Evolutionary conservation across 2,797 vertebrate genomes (phyloP).

Genomic region (Sebastolobus alascanus): DNA sequence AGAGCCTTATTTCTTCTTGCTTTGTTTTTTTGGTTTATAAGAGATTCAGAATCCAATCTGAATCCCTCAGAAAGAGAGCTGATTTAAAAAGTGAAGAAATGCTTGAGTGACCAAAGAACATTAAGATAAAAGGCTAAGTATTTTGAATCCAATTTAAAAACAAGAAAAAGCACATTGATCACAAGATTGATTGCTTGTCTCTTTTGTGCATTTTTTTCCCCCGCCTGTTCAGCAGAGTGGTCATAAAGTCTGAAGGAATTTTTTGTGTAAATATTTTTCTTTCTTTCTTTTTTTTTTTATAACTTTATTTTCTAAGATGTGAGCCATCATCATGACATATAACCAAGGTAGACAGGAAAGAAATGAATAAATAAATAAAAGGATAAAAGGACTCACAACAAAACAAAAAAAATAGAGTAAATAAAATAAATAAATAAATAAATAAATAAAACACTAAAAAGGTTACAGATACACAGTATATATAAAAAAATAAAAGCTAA

Average conservation of each 20-base stretch:
- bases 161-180: conserved; percentile 28
- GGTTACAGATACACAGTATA: too few relatives aligned
- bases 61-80: conserved; percentile 16
- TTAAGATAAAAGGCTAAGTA: conserved; percentile 30
- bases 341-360: too few relatives aligned
- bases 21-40: conserved; percentile 6
- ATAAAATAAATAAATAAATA: too few relatives aligned
- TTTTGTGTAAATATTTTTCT: neutral
- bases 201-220: neutral
- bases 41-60: conserved; percentile 24
- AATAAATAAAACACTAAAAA: too few relatives aligned
- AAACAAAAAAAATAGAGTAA: too few relatives aligned
- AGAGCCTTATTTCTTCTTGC: neutral
- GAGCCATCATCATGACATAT: too few relatives aligned
- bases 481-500: too few relatives aligned
- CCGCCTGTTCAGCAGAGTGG: conserved; percentile 10
- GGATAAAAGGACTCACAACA: too few relatives aligned
- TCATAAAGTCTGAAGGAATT: conserved; percentile 4
- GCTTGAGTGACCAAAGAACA: conserved; percentile 38
- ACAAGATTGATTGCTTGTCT: conserved; percentile 37
- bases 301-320: too few relatives aligned
- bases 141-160: conserved; percentile 54
- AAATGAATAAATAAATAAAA: too few relatives aligned
- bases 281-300: too few relatives aligned
- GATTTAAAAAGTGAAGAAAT: conserved; percentile 36